Base-by-base conservation (phyloP, 2,888 invertebrate species). In the Mechanitis mazaeus region DNA sequence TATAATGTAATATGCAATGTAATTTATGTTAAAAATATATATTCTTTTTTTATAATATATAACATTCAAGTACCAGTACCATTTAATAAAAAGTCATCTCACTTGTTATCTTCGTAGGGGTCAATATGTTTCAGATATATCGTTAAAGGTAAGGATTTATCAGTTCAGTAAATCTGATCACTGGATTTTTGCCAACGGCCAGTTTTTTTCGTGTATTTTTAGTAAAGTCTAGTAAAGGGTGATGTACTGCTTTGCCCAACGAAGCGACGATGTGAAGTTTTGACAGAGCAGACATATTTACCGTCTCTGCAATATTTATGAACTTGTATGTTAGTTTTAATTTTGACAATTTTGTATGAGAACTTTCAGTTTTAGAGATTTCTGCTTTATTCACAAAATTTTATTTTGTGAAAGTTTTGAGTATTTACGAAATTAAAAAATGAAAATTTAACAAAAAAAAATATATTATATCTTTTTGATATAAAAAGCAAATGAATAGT, bases 281-380 rank as follows among this genome's bases (percentile, higher is more conserved):
- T 50, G 50, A 50, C 50, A 50, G 50, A 50, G 50, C 50, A 50
- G 50, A 50, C 50, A 50, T 50, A 50, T 50, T 50, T 50, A 50
- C 50, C 50, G 50, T 50, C 50, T 50, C 31, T 50, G 50, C 31
- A 50, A 50, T 50, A 50, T 50, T 31, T 50, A 31, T 31, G 50
- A 31, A 50, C 31, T 7, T 7, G 9, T 47, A 20, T 50, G 9
- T 50, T 50, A 50, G 50, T 50, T 50, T 50, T 50, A 50, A 31
- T 31, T 42, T 50, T 50, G 28, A 2, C 31, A 50, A 50, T n/a
- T 50, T 31, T 5, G n/a, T 31, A 31, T 42, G 42, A 42, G 42
- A 42, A 42, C 42, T 42, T 42, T 42, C 3, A 42, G 42, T 42
- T 42, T 20, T 9, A 42, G 6, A 9, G 42, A 9, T 9, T 7